Percentiles rank a stretch among this genome's conserved stretches.
phyloP scores from a whole-genome alignment of 2,113 vertebrate genomes.

The Leucoraja erinaceus region DNA sequence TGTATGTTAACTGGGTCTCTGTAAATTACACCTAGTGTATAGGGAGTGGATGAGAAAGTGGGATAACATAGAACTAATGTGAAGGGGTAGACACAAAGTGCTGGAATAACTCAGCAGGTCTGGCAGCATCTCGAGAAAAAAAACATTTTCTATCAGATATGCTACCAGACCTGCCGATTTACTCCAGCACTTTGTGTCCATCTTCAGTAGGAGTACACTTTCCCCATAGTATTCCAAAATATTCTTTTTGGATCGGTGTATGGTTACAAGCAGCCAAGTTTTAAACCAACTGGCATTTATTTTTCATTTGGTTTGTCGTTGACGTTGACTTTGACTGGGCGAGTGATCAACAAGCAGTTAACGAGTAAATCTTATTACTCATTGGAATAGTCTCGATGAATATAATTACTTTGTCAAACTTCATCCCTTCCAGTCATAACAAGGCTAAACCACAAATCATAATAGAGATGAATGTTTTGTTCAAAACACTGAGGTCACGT shows the following conservation, averaged over 20 bases:
- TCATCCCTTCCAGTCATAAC: neutral
- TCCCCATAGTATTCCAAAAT: neutral
- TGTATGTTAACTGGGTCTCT: too few species aligned
- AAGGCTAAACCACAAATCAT: neutral
- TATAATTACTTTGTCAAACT: neutral
- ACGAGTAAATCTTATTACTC: neutral
- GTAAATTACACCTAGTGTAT: too few species aligned
- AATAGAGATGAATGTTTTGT: neutral
- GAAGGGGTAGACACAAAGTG: too few species aligned
- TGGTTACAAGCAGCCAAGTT: neutral
- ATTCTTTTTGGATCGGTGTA: neutral
- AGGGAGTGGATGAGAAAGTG: too few species aligned
- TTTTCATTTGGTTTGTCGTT: neutral
- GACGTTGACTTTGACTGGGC: neutral
- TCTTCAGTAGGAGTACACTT: neutral
- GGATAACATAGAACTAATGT: too few species aligned
- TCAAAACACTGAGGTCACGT: neutral
- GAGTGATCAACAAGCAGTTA: neutral
- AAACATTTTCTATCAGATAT: too few species aligned
- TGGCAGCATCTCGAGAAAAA: too few species aligned
- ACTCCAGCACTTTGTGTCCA: too few species aligned
- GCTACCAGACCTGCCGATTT: too few species aligned
- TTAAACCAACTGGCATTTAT: neutral
- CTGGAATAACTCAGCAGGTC: too few species aligned
- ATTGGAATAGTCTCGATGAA: neutral